phyloP scores from a whole-genome alignment of 2,113 vertebrate species.

The Brienomyrus longianalis region DNA sequence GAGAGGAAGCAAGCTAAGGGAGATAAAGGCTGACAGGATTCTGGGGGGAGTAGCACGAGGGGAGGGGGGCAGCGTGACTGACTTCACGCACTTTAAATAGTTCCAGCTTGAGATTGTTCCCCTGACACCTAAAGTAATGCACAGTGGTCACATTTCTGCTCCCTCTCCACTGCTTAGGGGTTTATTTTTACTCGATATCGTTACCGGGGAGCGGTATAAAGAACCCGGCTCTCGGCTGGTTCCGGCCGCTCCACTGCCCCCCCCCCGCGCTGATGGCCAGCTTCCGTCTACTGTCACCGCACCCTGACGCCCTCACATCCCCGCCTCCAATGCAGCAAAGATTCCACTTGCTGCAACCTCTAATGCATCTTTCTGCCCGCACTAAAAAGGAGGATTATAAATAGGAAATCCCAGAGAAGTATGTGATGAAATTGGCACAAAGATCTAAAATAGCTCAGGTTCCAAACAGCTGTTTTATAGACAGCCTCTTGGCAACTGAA shows the following conservation, averaged over 20 bases:
- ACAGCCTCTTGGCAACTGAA: not conserved
- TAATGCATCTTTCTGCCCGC: not conserved
- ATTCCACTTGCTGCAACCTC: not conserved
- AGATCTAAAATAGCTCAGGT: not conserved
- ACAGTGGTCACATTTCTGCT: slow-evolving; percentile 7
- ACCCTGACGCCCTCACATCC: not conserved
- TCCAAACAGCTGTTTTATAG: not conserved
- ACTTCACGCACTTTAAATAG: slow-evolving; percentile 10
- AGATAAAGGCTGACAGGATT: not conserved
- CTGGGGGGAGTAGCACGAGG: not conserved
- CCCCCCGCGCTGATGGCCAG: not conserved
- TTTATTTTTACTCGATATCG: slow-evolving; percentile 8
- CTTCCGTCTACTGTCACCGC: not conserved
- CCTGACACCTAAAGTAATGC: slow-evolving; percentile 2
- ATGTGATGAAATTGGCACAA: not conserved
- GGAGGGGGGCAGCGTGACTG: not conserved
- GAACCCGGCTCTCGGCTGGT: not conserved
- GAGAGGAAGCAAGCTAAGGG: not conserved
- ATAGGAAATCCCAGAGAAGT: not conserved
- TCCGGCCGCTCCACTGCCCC: not conserved
- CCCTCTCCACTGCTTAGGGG: not conserved
- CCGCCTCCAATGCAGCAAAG: not conserved
- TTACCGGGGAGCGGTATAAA: not conserved
- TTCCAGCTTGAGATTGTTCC: not conserved
- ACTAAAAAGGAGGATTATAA: not conserved